Evolutionary conservation across 92 coral and sea anemone species (phyloP), one percentile per base, ranked within the genome.

Genomic region (Epizoanthus stellaris): DNA sequence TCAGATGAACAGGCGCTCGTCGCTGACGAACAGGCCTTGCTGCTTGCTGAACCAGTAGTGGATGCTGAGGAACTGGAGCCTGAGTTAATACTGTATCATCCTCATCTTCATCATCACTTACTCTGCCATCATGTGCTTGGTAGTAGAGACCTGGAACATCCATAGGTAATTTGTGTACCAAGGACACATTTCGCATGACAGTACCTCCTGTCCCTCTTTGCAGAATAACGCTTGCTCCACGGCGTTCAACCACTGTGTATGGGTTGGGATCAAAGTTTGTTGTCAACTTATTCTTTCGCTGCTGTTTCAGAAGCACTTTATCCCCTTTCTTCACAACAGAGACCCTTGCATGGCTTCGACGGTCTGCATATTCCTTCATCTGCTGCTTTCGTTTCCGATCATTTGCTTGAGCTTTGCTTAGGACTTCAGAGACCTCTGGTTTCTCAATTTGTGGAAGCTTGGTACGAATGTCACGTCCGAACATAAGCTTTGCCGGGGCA

Each of bases 211-310:
- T 14, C 4, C 49, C 74, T 14, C 74, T n/a, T 14, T 25, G 43
- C 34, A 68, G 49, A 30, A 68, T 25, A 9, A 25, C 43, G 43
- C 74, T 68, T 68, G 74, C 17, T 40, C 74, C 34, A 14, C 49
- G 40, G 3, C 74, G 40, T 7, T 25, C 74, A 68, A 68, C 74
- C 43, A 68, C 74, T 40, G 49, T 68, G 74, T 68, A 68, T 40
- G 74, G 40, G 74, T 25, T 25, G 21, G 73, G 73, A 20, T 67
- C 39, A 16, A 67, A 67, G 15, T 25, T 39, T 67, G 74, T 30
- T 14, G 74, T 68, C 34, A 68, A 4, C 74, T 68, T 68, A 36
- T 68, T 68, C 43, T 25, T 40, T 14, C 74, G 74, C 25, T n/a
- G 16, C 15, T 40, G 25, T 68, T 16, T n/a, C 39, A 68, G 74